A percentile compares a stretch with the other conserved stretches of the same genome.
phyloP scores from a whole-genome alignment of 2,888 invertebrate genomes.

The Megalurothrips usitatus region DNA sequence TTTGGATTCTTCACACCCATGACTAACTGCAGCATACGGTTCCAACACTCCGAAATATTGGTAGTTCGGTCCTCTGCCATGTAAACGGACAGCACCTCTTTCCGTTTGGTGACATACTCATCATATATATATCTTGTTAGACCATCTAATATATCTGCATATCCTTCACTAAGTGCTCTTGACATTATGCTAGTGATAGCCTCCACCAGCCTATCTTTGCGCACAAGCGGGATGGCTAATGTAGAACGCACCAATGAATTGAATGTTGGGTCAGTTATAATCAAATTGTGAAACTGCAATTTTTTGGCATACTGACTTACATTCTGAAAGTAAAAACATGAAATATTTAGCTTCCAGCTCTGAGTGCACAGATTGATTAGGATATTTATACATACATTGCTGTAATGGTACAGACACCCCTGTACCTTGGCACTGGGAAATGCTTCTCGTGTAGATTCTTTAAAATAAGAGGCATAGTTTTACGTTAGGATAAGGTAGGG shows the following conservation, averaged over 20 bases:
- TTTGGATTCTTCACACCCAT: not conserved
- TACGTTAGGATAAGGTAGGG: too few relatives aligned
- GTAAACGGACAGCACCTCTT: not conserved
- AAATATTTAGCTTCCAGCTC: not conserved
- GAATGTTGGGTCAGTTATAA: not conserved
- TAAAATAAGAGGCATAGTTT: too few relatives aligned
- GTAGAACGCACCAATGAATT: not conserved
- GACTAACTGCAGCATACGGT: not conserved
- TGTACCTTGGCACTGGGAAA: not conserved
- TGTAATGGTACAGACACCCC: not conserved
- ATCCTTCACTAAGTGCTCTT: not conserved
- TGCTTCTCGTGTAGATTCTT: too few relatives aligned
- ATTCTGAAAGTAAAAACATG: not conserved
- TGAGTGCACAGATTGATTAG: not conserved
- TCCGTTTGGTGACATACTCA: not conserved
- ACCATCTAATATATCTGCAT: not conserved
- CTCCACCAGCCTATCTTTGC: not conserved
- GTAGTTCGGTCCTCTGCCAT: not conserved
- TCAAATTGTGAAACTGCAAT: not conserved
- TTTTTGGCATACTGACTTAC: not conserved
- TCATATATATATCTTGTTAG: not conserved
- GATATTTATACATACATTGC: not conserved
- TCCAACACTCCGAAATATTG: not conserved
- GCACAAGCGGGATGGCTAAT: not conserved
- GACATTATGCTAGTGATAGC: not conserved